Base-by-base conservation (phyloP, 2,888 invertebrate genomes). In the Pseudolycoriella hygida region DNA sequence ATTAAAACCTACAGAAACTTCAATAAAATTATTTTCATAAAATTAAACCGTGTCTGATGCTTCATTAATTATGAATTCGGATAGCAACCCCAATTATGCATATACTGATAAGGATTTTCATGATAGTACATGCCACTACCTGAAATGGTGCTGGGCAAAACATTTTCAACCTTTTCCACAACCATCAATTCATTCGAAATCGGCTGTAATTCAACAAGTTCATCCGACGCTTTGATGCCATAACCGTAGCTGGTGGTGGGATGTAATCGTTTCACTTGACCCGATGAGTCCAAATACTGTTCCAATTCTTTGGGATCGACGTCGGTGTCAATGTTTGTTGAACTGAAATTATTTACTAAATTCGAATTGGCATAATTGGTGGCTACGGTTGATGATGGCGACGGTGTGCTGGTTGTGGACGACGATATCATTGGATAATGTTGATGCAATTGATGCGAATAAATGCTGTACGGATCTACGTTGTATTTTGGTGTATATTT, bases 231-330 rank as follows among this genome's bases (percentile, higher is more conserved):
- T 19, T 47, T 47, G 4, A 19, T 12, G 17, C 19, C 19, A 12
- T 19, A 40, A 8, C 25, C 25, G 25, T 25, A 25, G 8, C 25
- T 25, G 6, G n/a, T 41, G 11, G 41, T 11, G 19, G 18, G 17
- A 14, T 43, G 40, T 17, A 40, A 19, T 15, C 43, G n/a, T 31
- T 44, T 43, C 17, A 40, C 17, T 43, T 44, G 43, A 30, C 34
- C 41, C 31, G 54, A 61, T 52, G 58, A 59, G 58, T 64, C 61
- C 48, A 64, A 57, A 56, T 66, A 64, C 57, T 65, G 66, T 57
- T 64, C 64, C 52, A 64, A 62, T 59, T 65, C 64, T 55, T 64
- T 64, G 31, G 61, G 58, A 57, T 60, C 60, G 51, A 59, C 58
- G 54, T 61, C 61, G 43, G 53, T 53, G 39, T 48, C 50, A 12